phyloP scores from a whole-genome alignment of 2,888 invertebrate genomes.

The Trachelus stipa region DNA sequence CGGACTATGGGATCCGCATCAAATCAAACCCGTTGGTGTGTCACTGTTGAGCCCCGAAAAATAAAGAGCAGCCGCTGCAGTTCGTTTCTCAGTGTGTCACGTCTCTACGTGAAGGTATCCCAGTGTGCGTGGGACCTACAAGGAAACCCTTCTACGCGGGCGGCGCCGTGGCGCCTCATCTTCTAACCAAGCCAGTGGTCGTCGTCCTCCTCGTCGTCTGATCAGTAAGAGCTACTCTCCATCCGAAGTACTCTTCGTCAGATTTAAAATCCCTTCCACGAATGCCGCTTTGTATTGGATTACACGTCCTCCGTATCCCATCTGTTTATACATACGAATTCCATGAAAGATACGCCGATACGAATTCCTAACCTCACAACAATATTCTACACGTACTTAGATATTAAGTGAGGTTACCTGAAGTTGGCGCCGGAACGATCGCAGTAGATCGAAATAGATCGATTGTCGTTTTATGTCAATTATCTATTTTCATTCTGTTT shows the following conservation, averaged over 20 bases:
- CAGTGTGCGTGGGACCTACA: constrained; percentile 55
- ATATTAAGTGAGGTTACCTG: neutral
- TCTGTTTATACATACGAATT: constrained; percentile 2
- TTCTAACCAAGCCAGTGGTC: constrained; percentile 38
- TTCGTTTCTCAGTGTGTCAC: neutral
- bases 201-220: constrained; percentile 22
- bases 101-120: constrained; percentile 13
- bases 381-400: neutral
- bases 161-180: constrained; percentile 66
- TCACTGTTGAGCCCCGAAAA: constrained; percentile 1
- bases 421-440: too few relatives aligned
- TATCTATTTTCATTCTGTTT: neutral
- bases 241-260: constrained; percentile 15
- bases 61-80: neutral
- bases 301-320: neutral
- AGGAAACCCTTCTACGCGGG: constrained; percentile 66
- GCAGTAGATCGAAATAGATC: neutral
- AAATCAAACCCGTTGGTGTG: constrained; percentile 6
- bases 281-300: constrained; percentile 4
- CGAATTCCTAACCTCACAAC: neutral
- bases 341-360: neutral
- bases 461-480: neutral
- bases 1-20: constrained; percentile 3
- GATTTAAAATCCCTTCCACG: constrained; percentile 11
- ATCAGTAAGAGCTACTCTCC: constrained; percentile 22